A percentile compares a stretch with the other conserved stretches of the same genome.
Conservation (phyloP, 37 sponge, comb jelly and placozoan genomes). For the Chondrilla cf. caribensis region DNA sequence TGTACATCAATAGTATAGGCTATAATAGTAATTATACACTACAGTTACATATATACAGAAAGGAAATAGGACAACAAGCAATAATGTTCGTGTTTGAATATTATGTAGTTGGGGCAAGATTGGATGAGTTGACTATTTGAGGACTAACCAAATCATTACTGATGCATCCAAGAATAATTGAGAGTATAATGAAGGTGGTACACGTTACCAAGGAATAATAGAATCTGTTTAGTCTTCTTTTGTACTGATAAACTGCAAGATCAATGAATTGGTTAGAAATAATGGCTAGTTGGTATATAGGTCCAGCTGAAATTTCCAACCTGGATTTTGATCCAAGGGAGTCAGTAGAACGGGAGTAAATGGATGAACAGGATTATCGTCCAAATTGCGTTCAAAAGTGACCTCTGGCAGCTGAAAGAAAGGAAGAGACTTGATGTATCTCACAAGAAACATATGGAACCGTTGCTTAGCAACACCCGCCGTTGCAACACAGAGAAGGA, state of each 20-base stretch:
- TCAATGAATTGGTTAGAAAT: neutral
- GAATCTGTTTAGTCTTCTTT: slow-evolving; percentile 3
- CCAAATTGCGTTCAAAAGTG: slow-evolving; percentile 18
- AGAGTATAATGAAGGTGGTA: neutral
- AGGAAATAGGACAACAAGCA: too few relatives aligned
- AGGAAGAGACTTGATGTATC: neutral
- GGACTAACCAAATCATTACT: neutral
- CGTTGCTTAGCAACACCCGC: slow-evolving; percentile 22
- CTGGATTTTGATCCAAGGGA: slow-evolving; percentile 5
- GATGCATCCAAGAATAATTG: neutral
- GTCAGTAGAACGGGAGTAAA: slow-evolving; percentile 21
- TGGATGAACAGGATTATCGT: slow-evolving; percentile 46
- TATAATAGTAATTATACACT: too few relatives aligned
- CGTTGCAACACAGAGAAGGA: neutral
- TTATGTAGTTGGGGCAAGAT: too few relatives aligned
- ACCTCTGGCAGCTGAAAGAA: slow-evolving; percentile 31
- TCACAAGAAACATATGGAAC: neutral
- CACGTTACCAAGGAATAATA: neutral
- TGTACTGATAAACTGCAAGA: slow-evolving; percentile 8
- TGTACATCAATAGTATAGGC: too few relatives aligned
- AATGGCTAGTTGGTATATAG: neutral
- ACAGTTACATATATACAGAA: too few relatives aligned
- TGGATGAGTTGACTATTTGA: too few relatives aligned
- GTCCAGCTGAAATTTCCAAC: neutral
- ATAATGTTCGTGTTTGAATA: too few relatives aligned